These are phyloP conservation scores for Diplosoma virens DNA, from an alignment of 23 tunicate genomes.

Conservation along the genomic window DNA sequence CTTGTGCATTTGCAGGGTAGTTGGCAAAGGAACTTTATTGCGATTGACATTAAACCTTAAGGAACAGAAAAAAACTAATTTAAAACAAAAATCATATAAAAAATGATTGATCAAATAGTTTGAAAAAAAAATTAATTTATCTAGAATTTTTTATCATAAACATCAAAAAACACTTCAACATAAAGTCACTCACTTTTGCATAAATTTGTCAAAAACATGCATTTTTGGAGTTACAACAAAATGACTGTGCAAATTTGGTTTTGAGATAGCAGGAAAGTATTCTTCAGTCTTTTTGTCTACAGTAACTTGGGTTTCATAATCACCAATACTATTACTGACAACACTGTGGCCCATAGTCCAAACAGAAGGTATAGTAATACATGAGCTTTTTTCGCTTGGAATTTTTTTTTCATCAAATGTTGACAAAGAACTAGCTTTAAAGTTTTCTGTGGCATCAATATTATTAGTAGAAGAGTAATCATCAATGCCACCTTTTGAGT, in stretches of 20 bases:
- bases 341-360: conserved; percentile 46
- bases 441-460: too few relatives aligned
- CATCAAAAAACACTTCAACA: too few relatives aligned
- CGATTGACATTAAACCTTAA: conserved; percentile 26
- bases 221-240: conserved; percentile 17
- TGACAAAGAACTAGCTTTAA: too few relatives aligned
- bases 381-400: neutral
- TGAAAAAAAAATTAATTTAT: neutral
- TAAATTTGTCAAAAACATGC: conserved; percentile 25
- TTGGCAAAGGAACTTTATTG: conserved; percentile 57
- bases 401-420: too few relatives aligned
- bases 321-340: neutral
- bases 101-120: too few relatives aligned
- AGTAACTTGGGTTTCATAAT: conserved; percentile 33
- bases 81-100: too few relatives aligned
- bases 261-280: conserved; percentile 36
- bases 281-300: conserved; percentile 34
- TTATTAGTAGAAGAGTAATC: too few relatives aligned
- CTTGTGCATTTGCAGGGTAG: conserved; percentile 55
- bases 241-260: conserved; percentile 10
- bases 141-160: neutral
- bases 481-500: too few relatives aligned
- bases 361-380: conserved; percentile 32
- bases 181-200: too few relatives aligned
- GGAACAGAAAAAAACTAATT: too few relatives aligned